Percentiles rank a stretch among this genome's conserved stretches.
These are phyloP conservation scores for Drosophila basisetae DNA, from an alignment of 2,888 invertebrate species.

Conservation along the genomic window DNA sequence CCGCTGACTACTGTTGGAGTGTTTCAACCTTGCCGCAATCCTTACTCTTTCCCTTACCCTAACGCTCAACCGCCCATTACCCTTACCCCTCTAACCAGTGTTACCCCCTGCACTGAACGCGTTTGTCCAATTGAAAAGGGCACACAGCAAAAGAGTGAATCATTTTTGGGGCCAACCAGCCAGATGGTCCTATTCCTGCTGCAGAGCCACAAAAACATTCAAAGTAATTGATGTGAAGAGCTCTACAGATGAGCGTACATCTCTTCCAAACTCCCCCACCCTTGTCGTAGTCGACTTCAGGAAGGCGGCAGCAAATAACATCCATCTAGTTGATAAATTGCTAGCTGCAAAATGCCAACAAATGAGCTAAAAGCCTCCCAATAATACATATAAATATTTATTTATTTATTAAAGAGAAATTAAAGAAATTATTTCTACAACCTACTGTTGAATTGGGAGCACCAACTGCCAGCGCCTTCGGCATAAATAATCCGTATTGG, in stretches of 20 bases:
- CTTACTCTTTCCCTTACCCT: neutral
- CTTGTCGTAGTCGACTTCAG: neutral
- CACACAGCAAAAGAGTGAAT: constrained; percentile 5
- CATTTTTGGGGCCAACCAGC: neutral
- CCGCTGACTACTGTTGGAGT: constrained; percentile 22
- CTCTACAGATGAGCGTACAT: constrained; percentile 18
- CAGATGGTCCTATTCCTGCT: constrained; percentile 20
- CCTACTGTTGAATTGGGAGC: neutral
- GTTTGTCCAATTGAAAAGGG: constrained; percentile 72
- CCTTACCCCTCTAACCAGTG: constrained; percentile 17
- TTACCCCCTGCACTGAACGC: constrained; percentile 36
- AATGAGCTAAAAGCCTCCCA: constrained; percentile 24
- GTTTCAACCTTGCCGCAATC: neutral
- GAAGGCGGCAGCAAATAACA: constrained; percentile 38
- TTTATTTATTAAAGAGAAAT: neutral
- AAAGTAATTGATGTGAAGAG: constrained; percentile 74
- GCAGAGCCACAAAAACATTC: constrained; percentile 53
- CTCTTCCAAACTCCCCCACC: neutral
- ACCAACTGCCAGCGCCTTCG: neutral
- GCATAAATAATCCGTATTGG: neutral
- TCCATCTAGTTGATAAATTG: constrained; percentile 59
- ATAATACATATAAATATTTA: constrained; percentile 7
- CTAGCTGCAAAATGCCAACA: constrained; percentile 30
- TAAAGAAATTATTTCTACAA: neutral
- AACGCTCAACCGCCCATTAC: neutral